Base-by-base conservation (phyloP, 2,888 invertebrate species). In the Zhuqinia jingwanae region DNA sequence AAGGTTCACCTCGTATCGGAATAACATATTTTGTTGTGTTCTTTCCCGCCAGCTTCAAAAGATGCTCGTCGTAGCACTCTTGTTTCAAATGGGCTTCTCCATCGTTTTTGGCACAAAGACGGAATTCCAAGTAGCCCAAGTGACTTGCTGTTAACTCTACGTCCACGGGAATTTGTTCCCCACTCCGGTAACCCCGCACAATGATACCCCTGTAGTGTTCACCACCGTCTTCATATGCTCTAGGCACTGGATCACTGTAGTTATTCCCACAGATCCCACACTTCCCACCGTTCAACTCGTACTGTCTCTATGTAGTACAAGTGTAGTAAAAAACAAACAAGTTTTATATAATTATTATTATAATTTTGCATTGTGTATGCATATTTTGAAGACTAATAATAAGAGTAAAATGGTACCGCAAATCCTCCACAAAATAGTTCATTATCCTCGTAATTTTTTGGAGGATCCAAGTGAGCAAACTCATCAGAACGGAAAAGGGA, bases 221-320 rank as follows among this genome's bases (percentile, higher is more conserved):
- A 3, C 97, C 97, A 0, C 97, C 96, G 0, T 97, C 97, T 93
- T 97, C 97, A 92, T 97, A 97, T 0, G 96, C 96, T 15, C 97
- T 93, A 0, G 97, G 97, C 84, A 93, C 93, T 13, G 92, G 93
- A 13, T 95, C 93, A 90, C 96, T 95, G 92, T 95, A 95, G 1
- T 97, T 95, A 92, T 98, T 98, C 0, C 98, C 98, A 92, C 98
- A 98, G 53, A 97, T 94, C 2, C 89, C 89, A 80, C 90, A 89
- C 36, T 73, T 68, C 0, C 89, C 87, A 3, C 77, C 78, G 47
- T 89, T 87, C 0, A 22, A 6, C 20, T 73, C 45, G 25, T 85
- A 73, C 20, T 88, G 85, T 22, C 22, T 56, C 85, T 85, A 47
- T 47, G n/a, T n/a, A n/a, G n/a, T n/a, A n/a, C n/a, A n/a, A n/a